These are phyloP conservation scores for Stegodyphus mimosarum DNA, from an alignment of 1,140 invertebrate species.

Conservation along the genomic window DNA sequence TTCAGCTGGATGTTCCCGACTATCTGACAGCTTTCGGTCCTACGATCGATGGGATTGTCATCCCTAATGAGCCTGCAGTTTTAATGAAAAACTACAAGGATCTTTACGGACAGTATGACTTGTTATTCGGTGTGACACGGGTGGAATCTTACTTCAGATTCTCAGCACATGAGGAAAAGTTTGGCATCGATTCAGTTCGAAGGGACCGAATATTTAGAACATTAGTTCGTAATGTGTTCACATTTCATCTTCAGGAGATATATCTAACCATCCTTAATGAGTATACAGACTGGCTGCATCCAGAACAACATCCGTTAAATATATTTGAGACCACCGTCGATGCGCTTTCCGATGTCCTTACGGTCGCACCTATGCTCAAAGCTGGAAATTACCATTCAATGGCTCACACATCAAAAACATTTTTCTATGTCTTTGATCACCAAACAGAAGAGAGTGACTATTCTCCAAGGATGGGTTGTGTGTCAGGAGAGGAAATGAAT, in stretches of 20 bases:
- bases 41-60: slow-evolving; percentile 81
- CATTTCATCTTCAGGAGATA: slow-evolving; percentile 77
- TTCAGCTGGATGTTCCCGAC: slow-evolving; percentile 80
- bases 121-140: slow-evolving; percentile 93
- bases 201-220: slow-evolving; percentile 92
- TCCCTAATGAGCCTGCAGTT: slow-evolving; percentile 67
- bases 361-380: slow-evolving; percentile 90
- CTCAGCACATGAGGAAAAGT: slow-evolving; percentile 86
- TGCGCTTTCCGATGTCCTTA: slow-evolving; percentile 91
- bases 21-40: slow-evolving; percentile 90
- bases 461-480: slow-evolving; percentile 84
- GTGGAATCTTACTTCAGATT: slow-evolving; percentile 90
- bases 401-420: slow-evolving; percentile 74
- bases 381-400: slow-evolving; percentile 93
- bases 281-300: slow-evolving; percentile 96
- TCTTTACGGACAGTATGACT: slow-evolving; percentile 75
- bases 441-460: slow-evolving; percentile 92
- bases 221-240: slow-evolving; percentile 79
- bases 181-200: slow-evolving; percentile 90
- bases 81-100: slow-evolving; percentile 62
- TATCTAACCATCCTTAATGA: slow-evolving; percentile 97
- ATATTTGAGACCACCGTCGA: slow-evolving; percentile 91
- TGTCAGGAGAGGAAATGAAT: slow-evolving; percentile 91
- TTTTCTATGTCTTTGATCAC: slow-evolving; percentile 93
- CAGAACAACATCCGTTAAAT: slow-evolving; percentile 90